A percentile compares a stretch with the other conserved stretches of the same genome.
These are phyloP conservation scores for Myodes glareolus DNA, from an alignment of 2,113 vertebrate genomes.

Conservation along the genomic window DNA sequence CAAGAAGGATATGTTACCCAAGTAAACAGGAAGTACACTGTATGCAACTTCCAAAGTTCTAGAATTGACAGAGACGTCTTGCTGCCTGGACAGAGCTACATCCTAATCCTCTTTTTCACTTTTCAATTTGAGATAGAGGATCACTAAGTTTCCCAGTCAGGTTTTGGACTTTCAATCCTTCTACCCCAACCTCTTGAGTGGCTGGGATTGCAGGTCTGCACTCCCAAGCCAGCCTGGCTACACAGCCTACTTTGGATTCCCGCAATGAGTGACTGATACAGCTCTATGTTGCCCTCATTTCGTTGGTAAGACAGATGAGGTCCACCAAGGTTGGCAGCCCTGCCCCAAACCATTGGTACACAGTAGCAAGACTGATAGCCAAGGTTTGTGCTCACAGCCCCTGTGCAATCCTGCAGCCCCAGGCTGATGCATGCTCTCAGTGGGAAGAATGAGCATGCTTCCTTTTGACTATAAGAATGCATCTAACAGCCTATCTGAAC, in stretches of 20 bases:
- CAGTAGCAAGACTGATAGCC: not conserved
- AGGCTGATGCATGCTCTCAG: not conserved
- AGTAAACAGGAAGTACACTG: no score
- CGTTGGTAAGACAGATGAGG: not conserved
- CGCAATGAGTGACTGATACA: not conserved
- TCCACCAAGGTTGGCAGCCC: not conserved
- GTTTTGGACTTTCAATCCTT: not conserved
- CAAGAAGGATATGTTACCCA: no score
- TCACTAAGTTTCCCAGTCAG: not conserved
- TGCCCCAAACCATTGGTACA: not conserved
- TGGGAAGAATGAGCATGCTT: slow-evolving; percentile 49
- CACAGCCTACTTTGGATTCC: not conserved
- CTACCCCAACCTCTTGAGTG: no score
- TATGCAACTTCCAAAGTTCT: no score
- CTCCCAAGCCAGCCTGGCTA: not conserved
- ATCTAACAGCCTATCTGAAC: slow-evolving; percentile 42
- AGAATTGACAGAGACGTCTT: no score
- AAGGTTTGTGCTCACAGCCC: not conserved
- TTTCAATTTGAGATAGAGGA: not conserved
- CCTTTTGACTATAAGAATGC: not conserved
- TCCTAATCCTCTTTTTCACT: not conserved
- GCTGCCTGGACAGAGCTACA: no score
- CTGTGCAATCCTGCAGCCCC: not conserved
- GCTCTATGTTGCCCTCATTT: not conserved
- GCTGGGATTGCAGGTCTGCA: not conserved